Conservation (phyloP, 2,797 vertebrate species). For the Xiphorhynchus erythropygius region DNA sequence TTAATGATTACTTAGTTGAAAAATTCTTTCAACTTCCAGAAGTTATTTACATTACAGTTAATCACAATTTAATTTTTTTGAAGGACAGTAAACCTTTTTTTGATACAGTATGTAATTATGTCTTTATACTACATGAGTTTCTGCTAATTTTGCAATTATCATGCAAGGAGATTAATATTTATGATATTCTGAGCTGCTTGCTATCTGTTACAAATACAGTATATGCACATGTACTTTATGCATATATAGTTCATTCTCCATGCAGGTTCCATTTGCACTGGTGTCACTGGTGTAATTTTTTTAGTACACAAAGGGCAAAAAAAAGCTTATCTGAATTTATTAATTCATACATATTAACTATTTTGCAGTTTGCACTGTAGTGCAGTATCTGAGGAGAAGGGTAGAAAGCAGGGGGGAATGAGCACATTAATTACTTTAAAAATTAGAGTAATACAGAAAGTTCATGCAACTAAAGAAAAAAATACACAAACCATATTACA, state of each 20-base stretch:
- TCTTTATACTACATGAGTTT: constrained; percentile 46
- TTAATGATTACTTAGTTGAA: constrained; percentile 64
- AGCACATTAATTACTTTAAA: background rate
- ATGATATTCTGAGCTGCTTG: constrained; percentile 57
- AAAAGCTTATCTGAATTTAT: background rate
- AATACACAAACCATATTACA: background rate
- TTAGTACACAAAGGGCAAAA: background rate
- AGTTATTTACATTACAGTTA: constrained; percentile 60
- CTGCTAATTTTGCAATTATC: constrained; percentile 69
- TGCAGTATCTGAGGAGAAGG: background rate
- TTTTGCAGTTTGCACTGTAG: background rate
- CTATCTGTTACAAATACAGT: constrained; percentile 16
- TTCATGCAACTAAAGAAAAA: background rate
- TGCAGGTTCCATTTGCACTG: background rate
- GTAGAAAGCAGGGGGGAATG: fast-evolving
- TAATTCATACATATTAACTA: background rate
- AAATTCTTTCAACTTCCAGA: constrained; percentile 53
- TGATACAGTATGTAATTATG: constrained; percentile 63
- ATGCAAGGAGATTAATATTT: constrained; percentile 63
- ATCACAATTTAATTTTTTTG: constrained; percentile 56
- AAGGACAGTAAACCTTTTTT: constrained; percentile 58
- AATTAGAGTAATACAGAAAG: background rate
- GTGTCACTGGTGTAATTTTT: background rate
- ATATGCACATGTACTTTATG: background rate
- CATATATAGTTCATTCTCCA: background rate